Conservation (phyloP, 1,140 invertebrate species). For the Hermetia illucens region DNA sequence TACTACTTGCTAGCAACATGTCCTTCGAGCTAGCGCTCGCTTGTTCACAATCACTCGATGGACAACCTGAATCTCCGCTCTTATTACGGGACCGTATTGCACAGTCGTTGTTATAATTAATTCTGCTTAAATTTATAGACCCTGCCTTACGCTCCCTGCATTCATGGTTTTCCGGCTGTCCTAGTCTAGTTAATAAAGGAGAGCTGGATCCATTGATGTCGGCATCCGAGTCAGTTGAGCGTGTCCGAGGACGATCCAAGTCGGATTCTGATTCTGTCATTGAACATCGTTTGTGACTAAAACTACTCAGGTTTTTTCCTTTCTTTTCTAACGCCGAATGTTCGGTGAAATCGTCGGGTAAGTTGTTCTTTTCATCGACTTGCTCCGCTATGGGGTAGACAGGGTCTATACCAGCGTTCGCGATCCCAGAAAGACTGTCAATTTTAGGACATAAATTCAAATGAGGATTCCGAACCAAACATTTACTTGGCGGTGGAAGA, state of each 20-base stretch:
- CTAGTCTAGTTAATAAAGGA: constrained; percentile 32
- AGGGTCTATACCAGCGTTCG: constrained; percentile 28
- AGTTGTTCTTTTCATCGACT: constrained; percentile 49
- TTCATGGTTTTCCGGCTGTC: too few species aligned
- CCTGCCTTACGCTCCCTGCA: too few species aligned
- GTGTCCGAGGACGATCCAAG: constrained; percentile 31
- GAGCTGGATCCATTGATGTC: constrained; percentile 45
- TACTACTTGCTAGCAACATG: constrained; percentile 35
- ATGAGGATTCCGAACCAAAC: constrained; percentile 46
- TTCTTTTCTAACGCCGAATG: too few species aligned
- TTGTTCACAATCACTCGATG: constrained; percentile 33
- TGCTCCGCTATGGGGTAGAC: constrained; percentile 74
- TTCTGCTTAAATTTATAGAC: too few species aligned
- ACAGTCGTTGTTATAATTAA: too few species aligned
- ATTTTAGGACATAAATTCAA: constrained; percentile 45
- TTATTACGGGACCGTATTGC: constrained; percentile 2
- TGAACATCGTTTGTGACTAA: constrained; percentile 5
- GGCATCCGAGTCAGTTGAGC: constrained; percentile 38
- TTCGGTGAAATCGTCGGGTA: too few species aligned
- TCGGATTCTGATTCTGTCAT: constrained; percentile 31
- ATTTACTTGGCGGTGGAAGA: constrained; percentile 46
- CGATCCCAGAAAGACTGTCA: constrained; percentile 35
- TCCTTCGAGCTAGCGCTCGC: constrained; percentile 48
- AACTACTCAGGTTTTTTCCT: too few species aligned
- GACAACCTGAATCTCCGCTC: constrained; percentile 21